These are phyloP conservation scores for Mantis religiosa DNA, from an alignment of 2,888 invertebrate genomes.

Conservation along the genomic window DNA sequence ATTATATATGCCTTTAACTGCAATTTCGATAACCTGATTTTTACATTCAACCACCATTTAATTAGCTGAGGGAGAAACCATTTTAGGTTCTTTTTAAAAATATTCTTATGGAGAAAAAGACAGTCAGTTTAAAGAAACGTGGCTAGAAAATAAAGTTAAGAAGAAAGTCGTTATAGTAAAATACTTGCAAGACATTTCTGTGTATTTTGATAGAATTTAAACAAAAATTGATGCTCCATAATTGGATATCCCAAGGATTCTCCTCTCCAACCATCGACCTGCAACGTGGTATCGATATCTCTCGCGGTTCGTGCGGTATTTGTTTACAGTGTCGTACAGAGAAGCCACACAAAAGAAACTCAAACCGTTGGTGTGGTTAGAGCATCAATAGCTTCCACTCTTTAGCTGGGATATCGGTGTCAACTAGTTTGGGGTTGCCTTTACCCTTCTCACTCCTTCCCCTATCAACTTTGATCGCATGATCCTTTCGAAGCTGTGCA, in stretches of 20 bases:
- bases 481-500: not conserved
- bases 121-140: no score
- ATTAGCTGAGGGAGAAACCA: no score
- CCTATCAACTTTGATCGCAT: not conserved
- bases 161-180: no score
- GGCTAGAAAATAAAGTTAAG: no score
- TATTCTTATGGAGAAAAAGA: no score
- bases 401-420: not conserved
- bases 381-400: not conserved
- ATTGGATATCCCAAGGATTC: not conserved
- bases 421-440: not conserved
- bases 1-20: no score
- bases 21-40: no score
- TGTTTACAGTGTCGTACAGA: not conserved
- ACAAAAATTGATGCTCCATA: not conserved
- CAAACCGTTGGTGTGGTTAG: not conserved
- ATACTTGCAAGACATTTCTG: not conserved
- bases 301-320: not conserved
- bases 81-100: no score
- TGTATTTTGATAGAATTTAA: not conserved
- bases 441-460: not conserved
- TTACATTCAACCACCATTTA: no score
- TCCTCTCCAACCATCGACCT: not conserved
- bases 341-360: not conserved
- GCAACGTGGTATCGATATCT: not conserved